Percentiles rank a stretch among this genome's conserved stretches.
Conservation (phyloP, 2,797 vertebrate genomes). For the Intellagama lesueurii region DNA sequence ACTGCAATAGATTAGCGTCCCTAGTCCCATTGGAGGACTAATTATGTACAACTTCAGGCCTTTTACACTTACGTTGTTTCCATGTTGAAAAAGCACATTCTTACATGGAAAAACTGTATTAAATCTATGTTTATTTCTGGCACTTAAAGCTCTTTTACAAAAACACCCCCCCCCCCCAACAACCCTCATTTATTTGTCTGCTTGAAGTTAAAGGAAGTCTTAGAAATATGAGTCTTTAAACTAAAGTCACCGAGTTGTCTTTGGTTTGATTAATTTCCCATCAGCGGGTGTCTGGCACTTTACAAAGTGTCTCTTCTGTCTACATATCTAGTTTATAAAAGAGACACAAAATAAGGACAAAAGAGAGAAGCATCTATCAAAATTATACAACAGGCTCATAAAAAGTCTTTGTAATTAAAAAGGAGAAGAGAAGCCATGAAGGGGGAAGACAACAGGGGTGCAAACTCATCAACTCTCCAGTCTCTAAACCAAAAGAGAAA, state of each 20-base stretch:
- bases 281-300: constrained; percentile 23
- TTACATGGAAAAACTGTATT: constrained; percentile 1
- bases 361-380: neutral
- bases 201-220: neutral
- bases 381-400: neutral
- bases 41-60: constrained; percentile 12
- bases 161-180: neutral
- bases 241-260: neutral
- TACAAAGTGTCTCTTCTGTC: constrained; percentile 12
- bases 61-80: constrained; percentile 5
- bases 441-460: neutral
- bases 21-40: neutral
- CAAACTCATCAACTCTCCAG: neutral
- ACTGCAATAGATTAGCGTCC: neutral
- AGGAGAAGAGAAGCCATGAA: neutral
- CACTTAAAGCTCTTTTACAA: neutral
- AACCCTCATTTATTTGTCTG: constrained; percentile 31
- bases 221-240: constrained; percentile 13
- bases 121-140: constrained; percentile 3
- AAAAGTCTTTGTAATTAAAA: neutral
- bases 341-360: neutral
- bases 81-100: constrained; percentile 23
- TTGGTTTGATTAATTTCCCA: constrained; percentile 22
- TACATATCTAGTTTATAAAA: constrained; percentile 29
- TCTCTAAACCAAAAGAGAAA: constrained; percentile 14